Conservation (phyloP, 2,888 invertebrate species). For the Pollenia angustigena region DNA sequence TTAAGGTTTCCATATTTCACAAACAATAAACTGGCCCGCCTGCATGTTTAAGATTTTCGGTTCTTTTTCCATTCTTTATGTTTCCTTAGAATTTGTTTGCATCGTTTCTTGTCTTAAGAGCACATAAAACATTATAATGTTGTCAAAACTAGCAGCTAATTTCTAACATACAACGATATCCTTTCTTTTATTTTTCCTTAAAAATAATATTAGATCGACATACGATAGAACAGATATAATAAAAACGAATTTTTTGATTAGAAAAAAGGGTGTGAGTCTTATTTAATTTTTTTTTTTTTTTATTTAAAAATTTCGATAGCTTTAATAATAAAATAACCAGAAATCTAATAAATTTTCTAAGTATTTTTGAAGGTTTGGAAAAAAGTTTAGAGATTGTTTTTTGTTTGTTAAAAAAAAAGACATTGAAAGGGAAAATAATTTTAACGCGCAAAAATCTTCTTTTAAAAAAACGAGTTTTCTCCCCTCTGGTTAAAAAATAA, state of each 20-base stretch:
- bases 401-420: too few species aligned
- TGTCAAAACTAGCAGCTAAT: conserved; percentile 64
- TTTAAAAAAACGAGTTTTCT: conserved; percentile 64
- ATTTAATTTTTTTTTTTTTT: conserved; percentile 5
- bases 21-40: conserved; percentile 30
- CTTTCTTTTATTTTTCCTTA: not conserved
- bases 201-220: not conserved
- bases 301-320: conserved; percentile 21
- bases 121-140: conserved; percentile 20
- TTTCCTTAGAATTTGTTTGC: conserved; percentile 1
- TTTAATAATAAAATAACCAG: conserved; percentile 28
- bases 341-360: conserved; percentile 68
- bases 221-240: not conserved
- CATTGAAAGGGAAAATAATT: not conserved
- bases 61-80: not conserved
- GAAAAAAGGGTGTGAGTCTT: conserved; percentile 54
- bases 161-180: conserved; percentile 28
- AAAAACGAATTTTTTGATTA: not conserved
- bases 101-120: not conserved
- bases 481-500: conserved; percentile 17
- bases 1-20: not conserved
- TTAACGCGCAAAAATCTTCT: conserved; percentile 27
- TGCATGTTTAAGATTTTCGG: conserved; percentile 20
- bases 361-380: conserved; percentile 43
- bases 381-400: not conserved